These are phyloP conservation scores for Drosophila kikkawai DNA, from an alignment of 1,140 invertebrate genomes.

Conservation along the genomic window DNA sequence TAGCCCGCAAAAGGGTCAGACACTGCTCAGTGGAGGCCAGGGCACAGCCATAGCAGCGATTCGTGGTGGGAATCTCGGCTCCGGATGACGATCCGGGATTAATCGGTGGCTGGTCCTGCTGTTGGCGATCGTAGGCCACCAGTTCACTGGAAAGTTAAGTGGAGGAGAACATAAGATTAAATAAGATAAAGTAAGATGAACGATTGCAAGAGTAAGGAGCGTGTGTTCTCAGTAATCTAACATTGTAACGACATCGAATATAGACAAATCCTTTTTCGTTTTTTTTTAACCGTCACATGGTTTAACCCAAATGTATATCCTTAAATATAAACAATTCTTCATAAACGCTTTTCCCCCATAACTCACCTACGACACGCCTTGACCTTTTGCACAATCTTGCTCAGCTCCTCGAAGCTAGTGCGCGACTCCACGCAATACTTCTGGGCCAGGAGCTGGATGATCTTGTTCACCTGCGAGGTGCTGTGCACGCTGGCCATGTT, in stretches of 20 bases:
- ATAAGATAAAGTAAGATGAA: slow-evolving; percentile 8
- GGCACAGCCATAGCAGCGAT: slow-evolving; percentile 94
- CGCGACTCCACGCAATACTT: slow-evolving; percentile 98
- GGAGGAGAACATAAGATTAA: slow-evolving; percentile 32
- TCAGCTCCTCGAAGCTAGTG: slow-evolving; percentile 97
- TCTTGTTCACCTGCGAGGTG: slow-evolving; percentile 90
- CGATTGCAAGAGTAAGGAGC: too few relatives aligned
- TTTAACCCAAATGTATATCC: too few relatives aligned
- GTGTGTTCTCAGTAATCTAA: too few relatives aligned
- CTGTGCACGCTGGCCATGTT: slow-evolving; percentile 85
- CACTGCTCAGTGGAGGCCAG: slow-evolving; percentile 96
- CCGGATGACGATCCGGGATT: slow-evolving; percentile 19
- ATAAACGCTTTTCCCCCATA: too few relatives aligned
- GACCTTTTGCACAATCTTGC: slow-evolving; percentile 97
- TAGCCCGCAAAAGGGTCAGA: slow-evolving; percentile 95
- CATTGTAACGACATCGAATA: too few relatives aligned
- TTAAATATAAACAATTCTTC: too few relatives aligned
- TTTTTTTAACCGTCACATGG: too few relatives aligned
- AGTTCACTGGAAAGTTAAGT: slow-evolving; percentile 88
- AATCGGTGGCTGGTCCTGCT: slow-evolving; percentile 86
- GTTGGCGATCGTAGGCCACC: slow-evolving; percentile 95
- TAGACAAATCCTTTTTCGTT: too few relatives aligned
- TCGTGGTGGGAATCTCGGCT: slow-evolving; percentile 70
- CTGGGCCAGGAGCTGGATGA: slow-evolving; percentile 94
- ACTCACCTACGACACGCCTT: slow-evolving; percentile 90